Base-by-base conservation (phyloP, 2,797 vertebrate genomes). In the Ataeniobius toweri region DNA sequence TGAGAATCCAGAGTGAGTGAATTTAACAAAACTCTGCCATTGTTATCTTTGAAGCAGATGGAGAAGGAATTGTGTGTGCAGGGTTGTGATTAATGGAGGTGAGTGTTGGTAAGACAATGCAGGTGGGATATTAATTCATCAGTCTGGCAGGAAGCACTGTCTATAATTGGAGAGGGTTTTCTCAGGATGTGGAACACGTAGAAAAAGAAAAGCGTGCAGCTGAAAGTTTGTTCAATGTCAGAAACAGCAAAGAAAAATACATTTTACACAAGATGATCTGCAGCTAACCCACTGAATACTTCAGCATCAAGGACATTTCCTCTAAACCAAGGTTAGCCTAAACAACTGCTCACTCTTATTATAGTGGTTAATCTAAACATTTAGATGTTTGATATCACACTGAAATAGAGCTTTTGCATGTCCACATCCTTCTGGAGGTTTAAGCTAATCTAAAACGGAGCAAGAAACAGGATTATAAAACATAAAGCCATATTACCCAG, bases 61-160 rank as follows among this genome's bases (percentile, higher is more conserved):
- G 87, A 85, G 84, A 69, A 79, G 22, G 85, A 88, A 76, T 55
- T 69, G 86, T 80, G 80, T 74, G 79, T 78, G 58, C 80, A 69
- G 73, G 80, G 75, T 69, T 77, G 87, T 93, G 91, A 93, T 93
- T 91, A 87, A 93, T 93, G 91, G 79, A 86, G 85, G 69, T 71
- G 78, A 80, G 89, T 84, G 84, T 92, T 86, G 86, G 85, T 84
- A 88, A 90, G 89, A 90, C 80, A 81, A 86, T 61, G 83, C 83
- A 76, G 84, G 76, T 70, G n/a, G 83, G 78, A 88, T 86, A 78
- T 90, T 92, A 88, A 90, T 91, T 87, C 76, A 84, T 92, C 91
- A 89, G 81, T 75, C 63, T 86, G 88, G 83, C 86, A 81, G 79
- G n/a, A 80, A 67, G 73, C 71, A 75, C 75, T 0, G 83, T 75